Evolutionary conservation across 2,113 vertebrate genomes (phyloP), one percentile per base, ranked within the genome.

Genomic region (Megaceryle maxima): DNA sequence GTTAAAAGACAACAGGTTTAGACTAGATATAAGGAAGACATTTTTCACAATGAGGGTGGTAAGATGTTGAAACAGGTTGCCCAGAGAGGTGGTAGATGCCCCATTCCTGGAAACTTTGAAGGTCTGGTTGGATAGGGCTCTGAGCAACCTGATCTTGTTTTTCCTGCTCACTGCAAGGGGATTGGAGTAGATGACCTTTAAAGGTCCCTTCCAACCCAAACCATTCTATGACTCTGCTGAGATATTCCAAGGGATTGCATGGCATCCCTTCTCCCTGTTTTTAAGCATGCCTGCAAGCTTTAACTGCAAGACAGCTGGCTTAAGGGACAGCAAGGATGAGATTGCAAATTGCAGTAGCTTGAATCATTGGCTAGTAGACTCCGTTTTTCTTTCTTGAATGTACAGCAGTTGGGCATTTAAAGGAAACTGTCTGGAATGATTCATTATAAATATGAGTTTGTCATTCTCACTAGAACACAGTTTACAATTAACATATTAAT

Each of bases 361-460:
- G 90, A 96, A 56, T 95, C 90, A 94, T 0, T 56, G 83, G 29
- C 76, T 92, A 92, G 64, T 39, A 83, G 46, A 86, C 48, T 8
- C 21, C 43, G 20, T 14, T 84, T 90, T 81, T 88, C 72, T 56
- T 92, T 92, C 76, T 63, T 39, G 43, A 90, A 88, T 29, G 75
- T 64, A 76, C 1, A 13, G 83, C 35, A 74, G 43, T 60, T 35
- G 29, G 76, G 88, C 64, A 53, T 48, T 70, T 59, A 86, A 67
- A 88, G 76, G 53, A 96, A 95, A 74, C 43, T 88, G 60, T 59
- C 83, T 63, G 35, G 56, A 88, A 80, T 81, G 76, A 93, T 44
- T 95, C 51, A 92, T 83, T 86, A 51, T 17, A 81, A 94, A 87
- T 56, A n/a, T 13, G 77, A 92, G 69, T 87, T 92, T 56, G 21